Conservation (phyloP, 1,140 invertebrate genomes). For the Pantala flavescens region DNA sequence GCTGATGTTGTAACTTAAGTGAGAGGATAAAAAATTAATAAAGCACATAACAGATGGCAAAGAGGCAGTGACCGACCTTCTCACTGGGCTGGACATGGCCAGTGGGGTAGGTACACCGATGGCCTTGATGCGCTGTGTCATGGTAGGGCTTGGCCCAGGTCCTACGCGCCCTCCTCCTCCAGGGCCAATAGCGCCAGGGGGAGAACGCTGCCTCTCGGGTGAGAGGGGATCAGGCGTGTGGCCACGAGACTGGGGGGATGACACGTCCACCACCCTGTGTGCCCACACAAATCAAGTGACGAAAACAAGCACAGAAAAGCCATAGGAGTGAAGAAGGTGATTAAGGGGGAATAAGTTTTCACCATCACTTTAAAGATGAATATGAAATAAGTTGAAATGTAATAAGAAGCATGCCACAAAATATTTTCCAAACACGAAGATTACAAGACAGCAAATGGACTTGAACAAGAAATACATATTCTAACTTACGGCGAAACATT, state of each 20-base stretch:
- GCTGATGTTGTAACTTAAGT: too few relatives aligned
- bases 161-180: constrained; percentile 36
- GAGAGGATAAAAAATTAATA: too few relatives aligned
- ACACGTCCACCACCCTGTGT: not conserved
- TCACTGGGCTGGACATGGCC: constrained; percentile 69
- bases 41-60: not conserved
- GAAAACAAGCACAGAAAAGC: not conserved
- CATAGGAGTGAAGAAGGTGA: not conserved
- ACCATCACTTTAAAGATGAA: too few relatives aligned
- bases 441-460: too few relatives aligned
- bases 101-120: constrained; percentile 79
- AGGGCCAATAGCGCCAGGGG: constrained; percentile 34
- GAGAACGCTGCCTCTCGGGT: constrained; percentile 36
- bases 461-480: too few relatives aligned
- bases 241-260: constrained; percentile 42
- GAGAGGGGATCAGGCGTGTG: constrained; percentile 58
- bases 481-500: too few relatives aligned
- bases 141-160: constrained; percentile 60
- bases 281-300: constrained; percentile 11
- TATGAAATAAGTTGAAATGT: too few relatives aligned
- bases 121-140: constrained; percentile 80
- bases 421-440: too few relatives aligned
- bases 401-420: too few relatives aligned
- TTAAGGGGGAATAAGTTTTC: not conserved
- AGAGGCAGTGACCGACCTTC: constrained; percentile 48